These are phyloP conservation scores for Diorhabda sublineata DNA, from an alignment of 1,140 invertebrate species.

Conservation along the genomic window DNA sequence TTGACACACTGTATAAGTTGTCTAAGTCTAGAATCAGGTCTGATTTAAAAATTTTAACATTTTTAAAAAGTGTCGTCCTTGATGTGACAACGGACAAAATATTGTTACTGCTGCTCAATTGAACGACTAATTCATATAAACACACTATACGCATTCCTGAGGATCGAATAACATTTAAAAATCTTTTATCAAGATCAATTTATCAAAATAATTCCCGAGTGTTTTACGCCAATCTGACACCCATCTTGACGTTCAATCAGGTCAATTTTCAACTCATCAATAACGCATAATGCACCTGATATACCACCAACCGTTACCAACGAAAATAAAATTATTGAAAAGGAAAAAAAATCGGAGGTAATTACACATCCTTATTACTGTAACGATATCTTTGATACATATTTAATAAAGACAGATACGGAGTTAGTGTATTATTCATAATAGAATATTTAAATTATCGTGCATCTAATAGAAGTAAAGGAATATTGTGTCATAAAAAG, in stretches of 20 bases:
- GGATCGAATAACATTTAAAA: not conserved
- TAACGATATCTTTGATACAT: not conserved
- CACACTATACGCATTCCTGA: not conserved
- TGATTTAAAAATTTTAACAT: too few species aligned
- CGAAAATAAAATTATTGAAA: not conserved
- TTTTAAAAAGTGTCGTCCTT: too few species aligned
- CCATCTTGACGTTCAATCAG: conserved; percentile 1
- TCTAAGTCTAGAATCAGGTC: too few species aligned
- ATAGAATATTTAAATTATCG: too few species aligned
- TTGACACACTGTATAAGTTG: too few species aligned
- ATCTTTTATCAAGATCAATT: conserved; percentile 3
- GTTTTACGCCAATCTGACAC: not conserved
- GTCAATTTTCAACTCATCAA: not conserved
- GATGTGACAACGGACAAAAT: not conserved
- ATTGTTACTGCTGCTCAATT: not conserved
- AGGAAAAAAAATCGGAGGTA: not conserved
- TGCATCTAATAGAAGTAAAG: too few species aligned
- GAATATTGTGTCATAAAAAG: too few species aligned
- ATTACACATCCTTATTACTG: not conserved
- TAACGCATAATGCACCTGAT: conserved; percentile 2
- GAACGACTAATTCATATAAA: not conserved
- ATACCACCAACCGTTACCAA: not conserved
- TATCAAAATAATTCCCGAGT: not conserved
- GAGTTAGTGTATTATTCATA: too few species aligned
- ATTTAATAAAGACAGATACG: too few species aligned